Conservation (phyloP, 2,797 vertebrate species). For the Parauchenoglanis punctatus region DNA sequence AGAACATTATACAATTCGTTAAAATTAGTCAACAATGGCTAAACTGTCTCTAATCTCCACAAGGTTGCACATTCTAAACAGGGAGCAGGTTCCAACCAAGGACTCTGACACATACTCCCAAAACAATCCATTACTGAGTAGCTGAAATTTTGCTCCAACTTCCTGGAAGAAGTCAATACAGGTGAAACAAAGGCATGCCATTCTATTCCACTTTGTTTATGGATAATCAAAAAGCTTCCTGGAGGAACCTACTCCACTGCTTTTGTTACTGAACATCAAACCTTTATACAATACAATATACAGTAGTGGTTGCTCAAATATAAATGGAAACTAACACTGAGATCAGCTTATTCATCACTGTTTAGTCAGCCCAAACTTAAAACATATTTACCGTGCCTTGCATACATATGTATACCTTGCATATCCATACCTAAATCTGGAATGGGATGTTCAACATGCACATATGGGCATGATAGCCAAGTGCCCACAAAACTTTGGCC, state of each 20-base stretch:
- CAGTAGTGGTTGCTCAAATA: neutral
- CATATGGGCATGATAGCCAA: too few relatives aligned
- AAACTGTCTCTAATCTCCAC: neutral
- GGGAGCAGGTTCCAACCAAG: neutral
- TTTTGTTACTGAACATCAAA: slow-evolving; percentile 1
- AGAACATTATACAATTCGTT: neutral
- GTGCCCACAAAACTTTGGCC: neutral
- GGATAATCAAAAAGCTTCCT: slow-evolving; percentile 18
- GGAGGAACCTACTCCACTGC: neutral
- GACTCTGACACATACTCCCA: neutral
- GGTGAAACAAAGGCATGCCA: neutral
- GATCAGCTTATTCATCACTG: neutral
- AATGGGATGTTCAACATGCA: neutral
- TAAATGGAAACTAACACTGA: neutral
- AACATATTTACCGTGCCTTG: neutral
- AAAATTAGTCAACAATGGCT: slow-evolving; percentile 6
- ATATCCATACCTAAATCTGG: neutral
- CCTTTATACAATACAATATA: neutral
- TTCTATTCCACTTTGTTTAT: slow-evolving; percentile 18
- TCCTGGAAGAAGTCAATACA: slow-evolving; percentile 15
- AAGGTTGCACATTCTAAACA: neutral
- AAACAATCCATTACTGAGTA: neutral
- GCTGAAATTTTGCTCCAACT: slow-evolving; percentile 4
- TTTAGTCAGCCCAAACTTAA: neutral
- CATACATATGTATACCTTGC: neutral